phyloP scores from a whole-genome alignment of 2,888 invertebrate genomes.

The Metacarcinus magister region DNA sequence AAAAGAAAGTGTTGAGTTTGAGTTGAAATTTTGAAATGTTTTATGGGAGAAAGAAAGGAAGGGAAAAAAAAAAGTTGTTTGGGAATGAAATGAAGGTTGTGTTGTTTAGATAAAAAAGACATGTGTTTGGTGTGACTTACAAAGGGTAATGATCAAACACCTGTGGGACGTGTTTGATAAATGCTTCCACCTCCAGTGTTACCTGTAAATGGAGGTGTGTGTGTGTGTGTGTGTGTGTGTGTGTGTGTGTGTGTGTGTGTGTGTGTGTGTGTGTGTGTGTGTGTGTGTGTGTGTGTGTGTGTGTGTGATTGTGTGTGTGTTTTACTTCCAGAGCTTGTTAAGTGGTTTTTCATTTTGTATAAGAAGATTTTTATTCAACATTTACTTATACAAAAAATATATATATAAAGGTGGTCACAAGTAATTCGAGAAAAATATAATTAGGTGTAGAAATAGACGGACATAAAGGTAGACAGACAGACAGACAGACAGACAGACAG shows the following conservation, averaged over 20 bases:
- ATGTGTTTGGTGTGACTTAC: background rate
- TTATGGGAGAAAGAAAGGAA: no score
- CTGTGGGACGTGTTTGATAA: no score
- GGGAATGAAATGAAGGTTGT: background rate
- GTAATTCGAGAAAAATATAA: no score
- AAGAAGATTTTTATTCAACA: background rate
- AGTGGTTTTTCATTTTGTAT: background rate
- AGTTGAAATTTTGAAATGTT: no score
- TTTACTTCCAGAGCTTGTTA: background rate
- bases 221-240: constrained; percentile 29
- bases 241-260: constrained; percentile 37
- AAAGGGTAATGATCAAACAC: background rate
- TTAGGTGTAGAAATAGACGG: background rate
- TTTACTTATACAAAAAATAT: background rate
- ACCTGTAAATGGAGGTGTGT: background rate
- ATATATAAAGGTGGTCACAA: no score
- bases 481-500: no score
- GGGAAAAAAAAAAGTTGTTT: no score
- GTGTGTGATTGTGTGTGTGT: background rate
- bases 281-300: constrained; percentile 17
- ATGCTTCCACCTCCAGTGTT: no score
- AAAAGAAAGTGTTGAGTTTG: no score
- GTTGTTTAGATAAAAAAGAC: background rate
- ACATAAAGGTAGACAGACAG: background rate
- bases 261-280: constrained; percentile 28